phyloP scores from a whole-genome alignment of 1,140 invertebrate genomes.

The Steinernema khuongi region DNA sequence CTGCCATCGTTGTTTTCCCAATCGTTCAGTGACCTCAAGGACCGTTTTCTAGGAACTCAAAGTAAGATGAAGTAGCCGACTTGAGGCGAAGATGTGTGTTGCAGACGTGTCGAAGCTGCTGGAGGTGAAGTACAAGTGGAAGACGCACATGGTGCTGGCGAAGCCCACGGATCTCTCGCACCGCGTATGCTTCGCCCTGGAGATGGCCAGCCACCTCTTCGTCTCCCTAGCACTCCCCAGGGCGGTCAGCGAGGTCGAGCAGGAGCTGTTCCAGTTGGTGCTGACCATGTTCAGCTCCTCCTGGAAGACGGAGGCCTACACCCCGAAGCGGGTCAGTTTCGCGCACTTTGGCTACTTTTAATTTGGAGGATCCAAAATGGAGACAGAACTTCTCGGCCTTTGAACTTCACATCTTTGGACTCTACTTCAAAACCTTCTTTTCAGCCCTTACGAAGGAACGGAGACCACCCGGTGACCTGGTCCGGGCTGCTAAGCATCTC shows the following conservation, averaged over 20 bases:
- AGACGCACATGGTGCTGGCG: not conserved
- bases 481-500: constrained; percentile 22
- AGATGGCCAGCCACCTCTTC: not conserved
- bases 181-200: not conserved
- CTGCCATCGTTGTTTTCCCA: not conserved
- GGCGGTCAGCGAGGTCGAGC: not conserved
- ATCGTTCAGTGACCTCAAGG: not conserved
- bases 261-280: constrained; percentile 2
- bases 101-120: not conserved
- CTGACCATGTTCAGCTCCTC: not conserved
- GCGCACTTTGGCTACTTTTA: no score
- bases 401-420: not conserved
- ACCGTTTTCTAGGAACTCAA: not conserved
- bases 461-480: constrained; percentile 24
- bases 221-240: not conserved
- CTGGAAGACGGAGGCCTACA: not conserved
- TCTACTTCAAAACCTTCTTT: not conserved
- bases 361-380: not conserved
- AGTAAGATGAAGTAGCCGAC: no score
- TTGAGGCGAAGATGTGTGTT: no score
- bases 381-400: not conserved
- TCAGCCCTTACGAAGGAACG: not conserved
- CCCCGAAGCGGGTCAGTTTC: not conserved
- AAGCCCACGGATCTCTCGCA: not conserved
- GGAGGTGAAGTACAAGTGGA: not conserved